These are phyloP conservation scores for Vanessa cardui DNA, from an alignment of 2,888 invertebrate species.

Conservation along the genomic window DNA sequence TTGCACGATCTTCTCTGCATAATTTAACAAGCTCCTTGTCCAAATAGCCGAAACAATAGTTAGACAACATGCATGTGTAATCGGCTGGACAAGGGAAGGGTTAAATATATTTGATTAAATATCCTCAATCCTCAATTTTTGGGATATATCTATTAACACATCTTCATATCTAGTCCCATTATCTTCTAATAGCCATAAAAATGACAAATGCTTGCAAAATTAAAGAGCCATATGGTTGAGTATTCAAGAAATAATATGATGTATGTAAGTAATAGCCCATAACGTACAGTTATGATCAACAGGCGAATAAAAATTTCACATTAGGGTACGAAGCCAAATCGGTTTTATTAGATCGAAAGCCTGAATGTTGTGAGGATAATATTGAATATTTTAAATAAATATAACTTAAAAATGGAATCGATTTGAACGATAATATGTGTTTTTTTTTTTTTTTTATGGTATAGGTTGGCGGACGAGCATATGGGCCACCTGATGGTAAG, in stretches of 20 bases:
- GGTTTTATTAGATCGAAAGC: constrained; percentile 22
- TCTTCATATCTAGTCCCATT: background rate
- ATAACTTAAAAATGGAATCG: too few relatives aligned
- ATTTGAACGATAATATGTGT: too few relatives aligned
- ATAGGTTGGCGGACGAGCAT: too few relatives aligned
- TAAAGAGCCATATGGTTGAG: constrained; percentile 26
- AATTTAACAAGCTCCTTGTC: too few relatives aligned
- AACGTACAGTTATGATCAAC: constrained; percentile 63
- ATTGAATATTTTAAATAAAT: background rate
- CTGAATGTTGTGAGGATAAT: background rate
- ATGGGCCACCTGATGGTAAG: too few relatives aligned
- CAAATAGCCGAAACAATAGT: too few relatives aligned
- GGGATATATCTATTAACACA: background rate
- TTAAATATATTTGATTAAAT: too few relatives aligned
- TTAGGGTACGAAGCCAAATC: constrained; percentile 34
- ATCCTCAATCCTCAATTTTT: background rate
- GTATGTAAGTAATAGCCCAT: constrained; percentile 54
- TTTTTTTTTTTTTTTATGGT: too few relatives aligned
- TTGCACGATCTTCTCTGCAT: too few relatives aligned
- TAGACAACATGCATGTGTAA: too few relatives aligned
- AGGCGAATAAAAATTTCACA: constrained; percentile 66
- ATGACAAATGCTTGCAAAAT: constrained; percentile 26
- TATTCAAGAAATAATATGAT: constrained; percentile 33
- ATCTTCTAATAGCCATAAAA: constrained; percentile 20
- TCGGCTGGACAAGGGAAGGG: too few relatives aligned